Evolutionary conservation across 2,797 vertebrate genomes (phyloP).

Genomic region (Takifugu rubripes): DNA sequence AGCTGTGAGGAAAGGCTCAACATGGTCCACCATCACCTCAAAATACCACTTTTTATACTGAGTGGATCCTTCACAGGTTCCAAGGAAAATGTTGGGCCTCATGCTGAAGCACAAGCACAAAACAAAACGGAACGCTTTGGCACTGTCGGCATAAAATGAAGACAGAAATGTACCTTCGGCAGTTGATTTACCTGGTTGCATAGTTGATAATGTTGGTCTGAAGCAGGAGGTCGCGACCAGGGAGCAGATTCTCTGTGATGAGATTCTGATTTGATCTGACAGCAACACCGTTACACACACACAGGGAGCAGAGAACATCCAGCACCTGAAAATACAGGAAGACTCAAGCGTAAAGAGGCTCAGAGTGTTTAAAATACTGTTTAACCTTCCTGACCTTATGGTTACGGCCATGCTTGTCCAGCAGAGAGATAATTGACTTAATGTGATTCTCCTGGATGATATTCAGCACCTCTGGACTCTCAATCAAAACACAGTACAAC

Average conservation of each 20-base stretch:
- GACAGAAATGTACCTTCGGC: not conserved
- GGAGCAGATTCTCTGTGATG: constrained; percentile 94
- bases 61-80: constrained; percentile 88
- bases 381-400: constrained; percentile 80
- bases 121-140: constrained; percentile 3
- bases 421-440: constrained; percentile 93
- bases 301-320: constrained; percentile 92
- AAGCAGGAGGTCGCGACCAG: constrained; percentile 88
- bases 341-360: not conserved
- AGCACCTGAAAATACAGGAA: constrained; percentile 75
- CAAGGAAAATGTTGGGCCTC: constrained; percentile 92
- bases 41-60: constrained; percentile 94
- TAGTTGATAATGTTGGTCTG: constrained; percentile 94
- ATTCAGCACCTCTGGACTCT: constrained; percentile 95
- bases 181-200: constrained; percentile 82
- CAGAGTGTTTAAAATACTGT: not conserved
- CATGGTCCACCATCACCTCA: constrained; percentile 88
- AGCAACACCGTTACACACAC: constrained; percentile 93
- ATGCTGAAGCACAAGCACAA: constrained; percentile 70
- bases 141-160: not conserved
- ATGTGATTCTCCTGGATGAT: constrained; percentile 98
- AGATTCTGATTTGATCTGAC: constrained; percentile 96
- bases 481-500: constrained; percentile 92
- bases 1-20: constrained; percentile 82
- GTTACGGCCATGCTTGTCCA: constrained; percentile 95